These are phyloP conservation scores for Serripes groenlandicus DNA, from an alignment of 2,888 invertebrate genomes.

Conservation along the genomic window DNA sequence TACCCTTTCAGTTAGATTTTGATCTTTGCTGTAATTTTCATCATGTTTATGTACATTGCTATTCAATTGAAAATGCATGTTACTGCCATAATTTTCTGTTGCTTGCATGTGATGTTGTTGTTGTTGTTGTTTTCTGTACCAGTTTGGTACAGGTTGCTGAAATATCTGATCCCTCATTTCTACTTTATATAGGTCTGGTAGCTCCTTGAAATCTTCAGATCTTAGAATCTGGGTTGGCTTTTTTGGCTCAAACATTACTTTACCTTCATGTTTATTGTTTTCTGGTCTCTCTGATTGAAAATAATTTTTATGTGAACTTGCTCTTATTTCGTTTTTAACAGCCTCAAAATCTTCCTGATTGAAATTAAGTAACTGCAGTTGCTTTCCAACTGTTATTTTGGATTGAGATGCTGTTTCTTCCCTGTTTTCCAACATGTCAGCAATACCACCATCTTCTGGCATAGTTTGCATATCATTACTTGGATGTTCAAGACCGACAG, in stretches of 20 bases:
- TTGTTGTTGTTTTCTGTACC: slow-evolving; percentile 42
- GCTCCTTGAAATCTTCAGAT: slow-evolving; percentile 26
- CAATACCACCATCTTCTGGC: background rate
- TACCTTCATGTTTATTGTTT: background rate
- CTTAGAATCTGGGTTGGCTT: slow-evolving; percentile 27
- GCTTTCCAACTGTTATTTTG: background rate
- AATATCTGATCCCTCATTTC: slow-evolving; percentile 48
- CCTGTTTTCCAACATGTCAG: background rate
- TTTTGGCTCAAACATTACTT: background rate
- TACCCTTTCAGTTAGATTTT: background rate
- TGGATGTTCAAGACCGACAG: background rate
- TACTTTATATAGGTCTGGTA: slow-evolving; percentile 53
- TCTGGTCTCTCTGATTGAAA: background rate
- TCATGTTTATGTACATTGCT: background rate
- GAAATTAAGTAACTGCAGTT: background rate
- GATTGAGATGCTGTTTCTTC: background rate
- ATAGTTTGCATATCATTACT: no score
- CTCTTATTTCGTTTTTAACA: background rate
- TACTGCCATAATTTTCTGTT: background rate
- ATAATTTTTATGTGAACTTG: background rate
- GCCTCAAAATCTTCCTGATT: background rate
- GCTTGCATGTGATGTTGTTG: slow-evolving; percentile 1
- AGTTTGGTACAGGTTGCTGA: slow-evolving; percentile 25
- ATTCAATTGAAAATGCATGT: no score
- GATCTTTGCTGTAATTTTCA: background rate